A percentile compares a stretch with the other conserved stretches of the same genome.
phyloP scores from a whole-genome alignment of 1,140 invertebrate genomes.

The Apis dorsata region DNA sequence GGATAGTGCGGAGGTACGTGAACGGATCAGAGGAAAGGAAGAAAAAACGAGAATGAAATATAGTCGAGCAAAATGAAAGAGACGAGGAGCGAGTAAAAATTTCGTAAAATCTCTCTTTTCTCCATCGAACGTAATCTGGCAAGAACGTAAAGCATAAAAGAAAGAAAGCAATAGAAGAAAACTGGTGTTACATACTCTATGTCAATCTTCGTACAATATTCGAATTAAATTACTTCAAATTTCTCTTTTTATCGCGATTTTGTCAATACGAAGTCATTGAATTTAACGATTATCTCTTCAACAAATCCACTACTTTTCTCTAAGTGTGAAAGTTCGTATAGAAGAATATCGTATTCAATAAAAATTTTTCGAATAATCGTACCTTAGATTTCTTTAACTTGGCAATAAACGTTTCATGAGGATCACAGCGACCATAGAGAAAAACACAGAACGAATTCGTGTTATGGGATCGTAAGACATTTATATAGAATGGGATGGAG shows the following conservation, averaged over 20 bases:
- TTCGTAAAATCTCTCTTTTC: not conserved
- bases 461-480: slow-evolving; percentile 3
- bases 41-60: not conserved
- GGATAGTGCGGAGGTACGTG: not conserved
- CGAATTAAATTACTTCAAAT: not conserved
- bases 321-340: not conserved
- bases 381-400: not conserved
- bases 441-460: slow-evolving; percentile 1
- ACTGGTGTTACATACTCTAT: not conserved
- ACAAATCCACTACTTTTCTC: not conserved
- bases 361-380: slow-evolving; percentile 6
- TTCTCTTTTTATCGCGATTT: not conserved
- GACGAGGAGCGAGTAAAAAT: not conserved
- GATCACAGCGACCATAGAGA: not conserved
- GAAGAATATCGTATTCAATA: not conserved
- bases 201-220: not conserved
- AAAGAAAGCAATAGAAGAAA: not conserved
- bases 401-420: not conserved
- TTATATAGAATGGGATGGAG: not conserved
- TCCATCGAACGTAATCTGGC: not conserved
- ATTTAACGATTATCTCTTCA: not conserved
- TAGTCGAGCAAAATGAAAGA: not conserved
- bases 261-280: not conserved
- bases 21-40: not conserved
- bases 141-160: not conserved